These are phyloP conservation scores for Daboia siamensis DNA, from an alignment of 2,113 vertebrate species.

Conservation along the genomic window DNA sequence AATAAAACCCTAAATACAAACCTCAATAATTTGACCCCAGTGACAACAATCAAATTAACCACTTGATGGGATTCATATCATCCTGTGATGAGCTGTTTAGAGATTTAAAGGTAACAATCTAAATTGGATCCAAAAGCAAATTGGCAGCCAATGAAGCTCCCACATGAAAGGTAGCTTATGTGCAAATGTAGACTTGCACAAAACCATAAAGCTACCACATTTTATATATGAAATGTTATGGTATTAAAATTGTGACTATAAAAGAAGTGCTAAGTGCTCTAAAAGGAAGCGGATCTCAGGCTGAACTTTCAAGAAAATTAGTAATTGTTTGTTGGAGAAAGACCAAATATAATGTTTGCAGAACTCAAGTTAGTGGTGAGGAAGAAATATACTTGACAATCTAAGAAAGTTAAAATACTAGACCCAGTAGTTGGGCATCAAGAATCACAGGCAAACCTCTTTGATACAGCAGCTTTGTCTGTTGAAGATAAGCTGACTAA, in stretches of 20 bases:
- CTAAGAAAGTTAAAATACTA: background rate
- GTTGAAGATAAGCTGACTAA: background rate
- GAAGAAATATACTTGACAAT: background rate
- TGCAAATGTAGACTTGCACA: no score
- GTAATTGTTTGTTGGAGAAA: background rate
- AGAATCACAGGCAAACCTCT: background rate
- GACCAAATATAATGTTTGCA: background rate
- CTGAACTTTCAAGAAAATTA: background rate
- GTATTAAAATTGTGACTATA: background rate
- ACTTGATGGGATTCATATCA: no score
- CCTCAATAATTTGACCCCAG: no score
- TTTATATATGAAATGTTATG: no score
- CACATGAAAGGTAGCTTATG: no score
- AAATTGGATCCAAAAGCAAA: no score
- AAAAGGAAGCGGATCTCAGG: background rate
- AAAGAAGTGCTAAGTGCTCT: background rate
- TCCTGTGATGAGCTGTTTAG: no score
- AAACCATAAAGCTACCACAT: no score
- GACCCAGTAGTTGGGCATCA: background rate
- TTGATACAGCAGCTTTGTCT: background rate
- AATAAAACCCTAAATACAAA: no score
- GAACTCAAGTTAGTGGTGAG: background rate
- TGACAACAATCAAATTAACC: no score
- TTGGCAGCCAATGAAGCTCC: no score
- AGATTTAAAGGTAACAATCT: no score